Percentiles rank a stretch among this genome's conserved stretches.
Evolutionary conservation across 2,113 vertebrate species (phyloP).

Genomic region (Ammospiza nelsoni): DNA sequence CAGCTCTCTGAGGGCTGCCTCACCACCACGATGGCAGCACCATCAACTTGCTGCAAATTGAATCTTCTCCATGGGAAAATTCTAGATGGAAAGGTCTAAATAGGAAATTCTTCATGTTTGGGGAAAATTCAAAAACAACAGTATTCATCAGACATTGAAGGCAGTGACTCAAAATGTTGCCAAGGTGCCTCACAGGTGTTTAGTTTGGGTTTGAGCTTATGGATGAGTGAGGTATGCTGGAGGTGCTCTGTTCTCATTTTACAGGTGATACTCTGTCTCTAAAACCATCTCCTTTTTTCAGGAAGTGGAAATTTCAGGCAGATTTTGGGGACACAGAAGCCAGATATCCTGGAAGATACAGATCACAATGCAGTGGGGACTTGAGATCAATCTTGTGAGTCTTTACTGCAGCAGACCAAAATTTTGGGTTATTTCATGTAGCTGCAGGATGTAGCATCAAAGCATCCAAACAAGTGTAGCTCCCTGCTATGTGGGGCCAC

Average conservation of each 20-base stretch:
- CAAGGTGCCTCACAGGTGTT: background rate
- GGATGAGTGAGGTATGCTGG: background rate
- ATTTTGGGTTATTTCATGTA: background rate
- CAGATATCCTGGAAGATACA: background rate
- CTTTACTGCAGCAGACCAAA: background rate
- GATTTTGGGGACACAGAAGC: background rate
- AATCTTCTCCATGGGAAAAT: background rate
- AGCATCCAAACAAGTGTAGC: background rate
- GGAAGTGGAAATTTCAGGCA: background rate
- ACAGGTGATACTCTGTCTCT: fast-evolving
- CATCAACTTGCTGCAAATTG: background rate
- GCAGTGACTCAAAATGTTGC: background rate
- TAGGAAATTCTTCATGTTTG: background rate
- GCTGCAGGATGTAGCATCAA: background rate
- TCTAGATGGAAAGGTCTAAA: background rate
- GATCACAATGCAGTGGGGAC: background rate
- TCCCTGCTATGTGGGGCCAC: background rate
- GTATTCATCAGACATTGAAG: background rate
- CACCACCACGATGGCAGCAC: background rate
- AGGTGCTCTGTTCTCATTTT: background rate
- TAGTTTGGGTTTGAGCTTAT: background rate
- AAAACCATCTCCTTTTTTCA: background rate
- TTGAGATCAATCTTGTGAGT: background rate
- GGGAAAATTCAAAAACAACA: background rate
- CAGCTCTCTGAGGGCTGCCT: background rate